phyloP scores from a whole-genome alignment of 92 coral and sea anemone genomes.

The Metridium senile region DNA sequence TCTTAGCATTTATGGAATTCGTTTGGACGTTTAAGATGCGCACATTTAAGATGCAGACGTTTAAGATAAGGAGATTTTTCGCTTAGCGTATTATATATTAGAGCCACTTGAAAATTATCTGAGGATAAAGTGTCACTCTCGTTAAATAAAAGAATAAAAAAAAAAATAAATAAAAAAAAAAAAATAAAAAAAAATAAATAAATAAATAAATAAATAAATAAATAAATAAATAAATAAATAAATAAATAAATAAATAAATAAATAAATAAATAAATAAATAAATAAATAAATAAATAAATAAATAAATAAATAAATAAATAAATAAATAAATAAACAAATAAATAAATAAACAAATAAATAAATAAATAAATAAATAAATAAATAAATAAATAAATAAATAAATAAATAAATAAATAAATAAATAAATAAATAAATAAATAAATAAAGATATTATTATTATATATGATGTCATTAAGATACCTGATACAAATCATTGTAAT shows the following conservation, averaged over 20 bases:
- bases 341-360: background rate
- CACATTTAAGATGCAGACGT: too few relatives aligned
- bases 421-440: too few relatives aligned
- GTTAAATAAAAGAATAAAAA: background rate
- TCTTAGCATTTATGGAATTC: too few relatives aligned
- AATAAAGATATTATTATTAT: background rate
- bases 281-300: conserved; percentile 1
- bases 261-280: background rate
- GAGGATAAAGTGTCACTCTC: too few relatives aligned
- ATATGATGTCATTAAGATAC: too few relatives aligned
- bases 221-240: conserved; percentile 1
- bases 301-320: background rate
- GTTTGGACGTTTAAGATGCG: too few relatives aligned
- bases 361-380: background rate
- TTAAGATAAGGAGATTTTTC: too few relatives aligned
- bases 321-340: background rate
- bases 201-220: background rate
- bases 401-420: too few relatives aligned
- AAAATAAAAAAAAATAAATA: background rate
- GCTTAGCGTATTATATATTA: too few relatives aligned
- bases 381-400: too few relatives aligned
- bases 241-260: background rate
- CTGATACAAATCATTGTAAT: too few relatives aligned
- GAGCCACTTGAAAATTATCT: too few relatives aligned
- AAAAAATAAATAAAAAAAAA: conserved; percentile 1